These are phyloP conservation scores for Crambe crambe DNA, from an alignment of 37 sponge, comb jelly and placozoan species.

Conservation along the genomic window DNA sequence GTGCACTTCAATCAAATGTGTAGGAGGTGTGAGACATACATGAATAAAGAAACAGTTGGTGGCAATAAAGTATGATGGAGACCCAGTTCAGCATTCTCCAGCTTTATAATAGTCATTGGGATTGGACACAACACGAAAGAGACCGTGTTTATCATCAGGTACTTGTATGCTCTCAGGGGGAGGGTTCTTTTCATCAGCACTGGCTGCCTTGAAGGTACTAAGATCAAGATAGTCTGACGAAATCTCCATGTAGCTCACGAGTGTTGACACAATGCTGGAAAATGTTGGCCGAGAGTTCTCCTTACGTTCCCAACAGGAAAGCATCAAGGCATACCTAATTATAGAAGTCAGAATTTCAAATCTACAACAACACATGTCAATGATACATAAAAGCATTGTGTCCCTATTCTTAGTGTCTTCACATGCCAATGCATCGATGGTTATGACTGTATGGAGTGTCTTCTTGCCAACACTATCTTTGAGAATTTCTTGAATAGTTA, in stretches of 20 bases:
- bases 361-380: background rate
- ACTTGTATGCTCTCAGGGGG: background rate
- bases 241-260: background rate
- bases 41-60: too few species aligned
- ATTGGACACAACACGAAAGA: background rate
- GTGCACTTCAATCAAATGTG: too few species aligned
- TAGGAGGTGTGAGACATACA: too few species aligned
- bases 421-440: too few species aligned
- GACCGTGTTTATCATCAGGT: background rate
- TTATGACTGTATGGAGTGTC: too few species aligned
- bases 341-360: background rate
- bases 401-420: background rate
- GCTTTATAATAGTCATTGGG: background rate
- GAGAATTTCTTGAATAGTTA: too few species aligned
- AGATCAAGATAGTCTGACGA: constrained; percentile 12
- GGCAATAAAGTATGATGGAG: too few species aligned
- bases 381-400: background rate
- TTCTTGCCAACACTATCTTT: too few species aligned
- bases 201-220: background rate
- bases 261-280: background rate
- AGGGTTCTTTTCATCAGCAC: background rate
- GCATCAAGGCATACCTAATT: constrained; percentile 1
- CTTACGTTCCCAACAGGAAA: constrained; percentile 2
- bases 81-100: background rate
- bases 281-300: background rate